phyloP scores from a whole-genome alignment of 2,888 invertebrate genomes.

The Schizaphis graminum region DNA sequence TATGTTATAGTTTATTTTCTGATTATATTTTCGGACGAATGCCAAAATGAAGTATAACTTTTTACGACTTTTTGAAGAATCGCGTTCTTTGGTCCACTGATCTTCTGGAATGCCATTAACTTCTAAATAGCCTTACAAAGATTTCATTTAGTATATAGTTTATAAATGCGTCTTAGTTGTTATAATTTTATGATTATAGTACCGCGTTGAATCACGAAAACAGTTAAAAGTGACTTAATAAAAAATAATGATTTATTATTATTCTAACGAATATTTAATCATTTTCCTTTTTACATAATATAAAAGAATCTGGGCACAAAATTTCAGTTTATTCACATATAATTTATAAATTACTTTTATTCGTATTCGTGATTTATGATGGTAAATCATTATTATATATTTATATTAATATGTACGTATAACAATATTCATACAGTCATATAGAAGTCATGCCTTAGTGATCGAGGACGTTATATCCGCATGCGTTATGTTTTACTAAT shows the following conservation, averaged over 20 bases:
- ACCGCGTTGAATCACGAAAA: not conserved
- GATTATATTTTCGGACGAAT: constrained; percentile 37
- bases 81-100: not conserved
- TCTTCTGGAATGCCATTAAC: constrained; percentile 47
- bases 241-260: constrained; percentile 9
- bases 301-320: not conserved
- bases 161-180: constrained; percentile 31
- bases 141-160: constrained; percentile 41
- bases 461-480: too few relatives aligned
- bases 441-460: not conserved
- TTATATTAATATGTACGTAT: not conserved
- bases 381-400: not conserved
- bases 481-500: too few relatives aligned
- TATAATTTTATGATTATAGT: constrained; percentile 10
- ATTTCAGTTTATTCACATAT: not conserved
- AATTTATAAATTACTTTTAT: not conserved
- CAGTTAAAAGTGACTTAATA: not conserved
- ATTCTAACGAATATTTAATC: constrained; percentile 16
- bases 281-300: not conserved
- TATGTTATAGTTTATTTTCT: constrained; percentile 26
- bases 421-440: not conserved
- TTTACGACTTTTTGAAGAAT: constrained; percentile 52
- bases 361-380: not conserved
- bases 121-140: not conserved
- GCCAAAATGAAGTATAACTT: constrained; percentile 37